Percentiles rank a stretch among this genome's conserved stretches.
Conservation (phyloP, 2,888 invertebrate species). For the Brachycybe producta region DNA sequence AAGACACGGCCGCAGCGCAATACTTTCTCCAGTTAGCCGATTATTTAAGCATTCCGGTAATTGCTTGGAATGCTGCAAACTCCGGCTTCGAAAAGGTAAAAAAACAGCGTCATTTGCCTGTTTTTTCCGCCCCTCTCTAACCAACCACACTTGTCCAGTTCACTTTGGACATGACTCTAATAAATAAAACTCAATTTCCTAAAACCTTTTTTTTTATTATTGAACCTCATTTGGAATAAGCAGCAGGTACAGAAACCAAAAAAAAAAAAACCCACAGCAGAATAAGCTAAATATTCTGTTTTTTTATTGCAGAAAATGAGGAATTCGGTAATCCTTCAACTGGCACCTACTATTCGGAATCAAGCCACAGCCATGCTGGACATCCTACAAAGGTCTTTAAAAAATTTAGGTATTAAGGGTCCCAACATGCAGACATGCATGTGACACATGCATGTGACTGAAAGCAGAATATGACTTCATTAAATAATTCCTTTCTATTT, state of each 20-base stretch:
- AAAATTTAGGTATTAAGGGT: too few species aligned
- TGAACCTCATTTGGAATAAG: background rate
- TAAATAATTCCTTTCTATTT: too few species aligned
- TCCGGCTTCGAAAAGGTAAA: background rate
- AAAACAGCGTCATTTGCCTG: too few species aligned
- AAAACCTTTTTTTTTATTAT: background rate
- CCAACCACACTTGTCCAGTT: too few species aligned
- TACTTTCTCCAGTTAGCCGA: constrained; percentile 2
- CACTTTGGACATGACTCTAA: too few species aligned
- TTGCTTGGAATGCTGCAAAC: background rate
- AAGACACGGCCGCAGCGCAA: background rate
- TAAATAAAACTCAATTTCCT: background rate
- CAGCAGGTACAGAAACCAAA: too few species aligned
- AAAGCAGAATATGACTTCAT: too few species aligned
- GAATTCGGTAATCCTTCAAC: background rate
- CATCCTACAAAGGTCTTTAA: background rate
- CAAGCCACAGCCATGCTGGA: background rate
- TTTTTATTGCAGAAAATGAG: background rate
- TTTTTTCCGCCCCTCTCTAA: too few species aligned
- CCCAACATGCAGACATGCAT: too few species aligned
- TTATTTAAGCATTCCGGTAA: constrained; percentile 2
- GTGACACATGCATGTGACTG: too few species aligned
- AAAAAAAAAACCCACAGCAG: too few species aligned
- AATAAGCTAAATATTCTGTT: too few species aligned
- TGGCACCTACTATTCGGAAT: background rate